Conservation (phyloP, 2,797 vertebrate genomes). For the Bothrops alternatus region DNA sequence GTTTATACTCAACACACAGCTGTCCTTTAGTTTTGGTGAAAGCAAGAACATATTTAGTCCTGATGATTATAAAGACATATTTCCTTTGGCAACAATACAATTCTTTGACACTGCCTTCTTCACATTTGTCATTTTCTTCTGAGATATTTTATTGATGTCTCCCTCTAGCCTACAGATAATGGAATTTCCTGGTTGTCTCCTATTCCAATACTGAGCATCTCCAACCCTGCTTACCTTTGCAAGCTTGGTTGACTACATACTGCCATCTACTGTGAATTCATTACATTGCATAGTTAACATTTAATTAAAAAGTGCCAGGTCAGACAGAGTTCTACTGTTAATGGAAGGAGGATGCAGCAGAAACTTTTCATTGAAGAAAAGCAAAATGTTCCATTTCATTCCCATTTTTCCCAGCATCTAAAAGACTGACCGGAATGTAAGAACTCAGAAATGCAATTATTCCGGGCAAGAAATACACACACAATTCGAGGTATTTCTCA, state of each 20-base stretch:
- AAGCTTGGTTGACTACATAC: background rate
- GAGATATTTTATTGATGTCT: background rate
- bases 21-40: background rate
- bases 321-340: background rate
- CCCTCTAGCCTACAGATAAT: background rate
- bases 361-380: background rate
- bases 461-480: background rate
- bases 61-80: background rate
- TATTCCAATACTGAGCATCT: background rate
- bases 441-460: background rate
- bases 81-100: background rate
- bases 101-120: background rate
- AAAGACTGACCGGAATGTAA: background rate
- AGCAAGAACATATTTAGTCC: background rate
- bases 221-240: background rate
- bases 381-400: background rate
- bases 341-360: background rate
- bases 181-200: background rate
- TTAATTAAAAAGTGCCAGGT: background rate
- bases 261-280: background rate
- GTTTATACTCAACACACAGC: background rate
- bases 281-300: background rate
- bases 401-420: background rate
- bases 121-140: background rate
- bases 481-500: background rate